Evolutionary conservation across 2,888 invertebrate species (phyloP).

Genomic region (Leucania comma): DNA sequence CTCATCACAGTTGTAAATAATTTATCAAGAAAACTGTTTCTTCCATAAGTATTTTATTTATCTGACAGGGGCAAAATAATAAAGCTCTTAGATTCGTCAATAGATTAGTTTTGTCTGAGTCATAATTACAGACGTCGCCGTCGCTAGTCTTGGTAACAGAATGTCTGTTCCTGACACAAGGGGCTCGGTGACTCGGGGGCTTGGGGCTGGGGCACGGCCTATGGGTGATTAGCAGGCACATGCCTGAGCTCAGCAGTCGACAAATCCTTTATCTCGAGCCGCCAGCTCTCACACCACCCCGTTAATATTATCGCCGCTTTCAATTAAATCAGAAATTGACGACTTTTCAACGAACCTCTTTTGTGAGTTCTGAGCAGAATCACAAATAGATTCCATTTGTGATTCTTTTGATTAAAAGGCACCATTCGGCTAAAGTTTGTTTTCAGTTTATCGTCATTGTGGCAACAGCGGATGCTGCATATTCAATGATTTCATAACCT

Average conservation of each 20-base stretch:
- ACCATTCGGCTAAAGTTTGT: conserved; percentile 22
- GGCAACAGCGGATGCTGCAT: conserved; percentile 18
- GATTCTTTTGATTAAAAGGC: conserved; percentile 40
- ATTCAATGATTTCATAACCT: conserved; percentile 15
- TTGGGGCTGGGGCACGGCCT: conserved; percentile 60
- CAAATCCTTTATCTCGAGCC: conserved; percentile 81
- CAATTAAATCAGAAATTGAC: conserved; percentile 79
- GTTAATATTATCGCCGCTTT: conserved; percentile 76
- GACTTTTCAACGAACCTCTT: conserved; percentile 74
- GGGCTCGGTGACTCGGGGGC: conserved; percentile 36
- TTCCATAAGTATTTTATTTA: conserved; percentile 12
- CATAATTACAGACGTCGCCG: conserved; percentile 45
- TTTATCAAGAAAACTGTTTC: conserved; percentile 9
- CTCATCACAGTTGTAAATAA: conserved; percentile 4
- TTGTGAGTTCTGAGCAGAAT: conserved; percentile 67
- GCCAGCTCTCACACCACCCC: conserved; percentile 68
- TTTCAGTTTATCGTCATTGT: conserved; percentile 17
- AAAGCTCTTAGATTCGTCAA: conserved; percentile 43
- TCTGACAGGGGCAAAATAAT: conserved; percentile 22
- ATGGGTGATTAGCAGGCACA: conserved; percentile 74
- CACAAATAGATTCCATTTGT: conserved; percentile 67
- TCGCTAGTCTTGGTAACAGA: conserved; percentile 64
- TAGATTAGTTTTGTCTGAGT: conserved; percentile 46
- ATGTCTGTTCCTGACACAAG: conserved; percentile 71
- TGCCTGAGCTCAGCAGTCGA: conserved; percentile 71